These are phyloP conservation scores for Beroe forskalii DNA, from an alignment of 37 sponge, comb jelly and placozoan species.

Conservation along the genomic window DNA sequence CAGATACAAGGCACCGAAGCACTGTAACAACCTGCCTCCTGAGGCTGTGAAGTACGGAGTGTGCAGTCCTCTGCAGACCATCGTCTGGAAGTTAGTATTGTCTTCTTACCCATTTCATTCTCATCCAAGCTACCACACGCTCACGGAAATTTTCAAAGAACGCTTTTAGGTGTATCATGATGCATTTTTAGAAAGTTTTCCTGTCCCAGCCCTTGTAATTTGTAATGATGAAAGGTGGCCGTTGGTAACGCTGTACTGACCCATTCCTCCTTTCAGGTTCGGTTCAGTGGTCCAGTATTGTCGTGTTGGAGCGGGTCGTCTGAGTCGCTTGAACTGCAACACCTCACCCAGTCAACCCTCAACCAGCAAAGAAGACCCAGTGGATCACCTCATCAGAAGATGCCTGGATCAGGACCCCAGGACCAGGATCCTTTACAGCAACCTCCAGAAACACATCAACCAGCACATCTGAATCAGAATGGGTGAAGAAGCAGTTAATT, in stretches of 20 bases:
- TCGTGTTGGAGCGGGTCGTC: constrained; percentile 8
- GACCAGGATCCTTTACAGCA: constrained; percentile 47
- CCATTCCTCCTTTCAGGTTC: constrained; percentile 44
- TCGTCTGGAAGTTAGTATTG: constrained; percentile 60
- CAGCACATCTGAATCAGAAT: constrained; percentile 31
- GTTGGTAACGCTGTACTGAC: no score
- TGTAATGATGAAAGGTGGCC: no score
- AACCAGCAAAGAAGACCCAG: neutral
- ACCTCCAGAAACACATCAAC: constrained; percentile 60
- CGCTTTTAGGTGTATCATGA: no score
- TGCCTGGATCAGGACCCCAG: constrained; percentile 47
- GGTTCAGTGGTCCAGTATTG: constrained; percentile 53
- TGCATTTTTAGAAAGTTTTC: neutral
- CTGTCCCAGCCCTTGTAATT: no score
- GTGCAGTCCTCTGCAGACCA: constrained; percentile 50
- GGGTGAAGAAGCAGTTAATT: no score
- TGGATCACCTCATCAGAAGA: constrained; percentile 30
- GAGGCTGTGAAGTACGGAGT: constrained; percentile 44
- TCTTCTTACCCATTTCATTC: neutral
- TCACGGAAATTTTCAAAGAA: neutral
- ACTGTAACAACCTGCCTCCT: constrained; percentile 36
- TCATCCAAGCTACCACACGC: neutral
- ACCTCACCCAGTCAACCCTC: neutral
- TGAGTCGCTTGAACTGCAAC: neutral
- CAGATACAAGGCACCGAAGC: constrained; percentile 54